Conservation (phyloP, 1,140 invertebrate genomes). For the Palaemon carinicauda region DNA sequence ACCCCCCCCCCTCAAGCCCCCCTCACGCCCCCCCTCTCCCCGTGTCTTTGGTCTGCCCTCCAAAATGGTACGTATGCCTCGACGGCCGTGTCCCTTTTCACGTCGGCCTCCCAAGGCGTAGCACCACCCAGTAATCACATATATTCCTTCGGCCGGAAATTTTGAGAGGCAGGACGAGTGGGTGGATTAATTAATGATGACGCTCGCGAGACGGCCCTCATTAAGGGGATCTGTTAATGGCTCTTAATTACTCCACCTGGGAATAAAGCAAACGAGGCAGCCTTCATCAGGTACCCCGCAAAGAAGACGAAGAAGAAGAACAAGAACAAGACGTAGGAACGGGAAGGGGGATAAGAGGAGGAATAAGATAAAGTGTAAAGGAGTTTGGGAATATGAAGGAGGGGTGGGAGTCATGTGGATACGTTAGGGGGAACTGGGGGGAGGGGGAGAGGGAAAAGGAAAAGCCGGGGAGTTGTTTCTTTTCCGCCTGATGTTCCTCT, state of each 20-base stretch:
- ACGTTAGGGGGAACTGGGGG: too few relatives aligned
- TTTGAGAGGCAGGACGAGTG: neutral
- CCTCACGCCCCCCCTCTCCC: too few relatives aligned
- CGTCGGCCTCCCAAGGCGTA: neutral
- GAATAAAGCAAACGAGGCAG: slow-evolving; percentile 33
- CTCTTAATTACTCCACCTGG: slow-evolving; percentile 42
- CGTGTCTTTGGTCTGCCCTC: neutral
- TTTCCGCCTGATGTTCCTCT: too few relatives aligned
- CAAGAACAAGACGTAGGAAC: too few relatives aligned
- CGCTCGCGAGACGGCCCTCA: slow-evolving; percentile 21
- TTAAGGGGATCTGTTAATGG: slow-evolving; percentile 42
- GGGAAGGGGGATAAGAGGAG: too few relatives aligned
- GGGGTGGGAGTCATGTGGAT: too few relatives aligned
- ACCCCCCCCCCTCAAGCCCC: too few relatives aligned
- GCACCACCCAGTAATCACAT: neutral
- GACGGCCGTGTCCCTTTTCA: neutral
- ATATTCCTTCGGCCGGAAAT: neutral
- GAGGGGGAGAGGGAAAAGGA: too few relatives aligned
- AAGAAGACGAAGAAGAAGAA: neutral
- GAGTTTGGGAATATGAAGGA: too few relatives aligned
- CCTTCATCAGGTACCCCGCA: slow-evolving; percentile 10
- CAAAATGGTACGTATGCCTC: neutral
- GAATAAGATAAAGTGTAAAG: too few relatives aligned
- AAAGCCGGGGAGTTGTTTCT: too few relatives aligned
- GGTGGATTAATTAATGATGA: slow-evolving; percentile 38